phyloP scores from a whole-genome alignment of 2,888 invertebrate species.

The Prenolepis imparis region DNA sequence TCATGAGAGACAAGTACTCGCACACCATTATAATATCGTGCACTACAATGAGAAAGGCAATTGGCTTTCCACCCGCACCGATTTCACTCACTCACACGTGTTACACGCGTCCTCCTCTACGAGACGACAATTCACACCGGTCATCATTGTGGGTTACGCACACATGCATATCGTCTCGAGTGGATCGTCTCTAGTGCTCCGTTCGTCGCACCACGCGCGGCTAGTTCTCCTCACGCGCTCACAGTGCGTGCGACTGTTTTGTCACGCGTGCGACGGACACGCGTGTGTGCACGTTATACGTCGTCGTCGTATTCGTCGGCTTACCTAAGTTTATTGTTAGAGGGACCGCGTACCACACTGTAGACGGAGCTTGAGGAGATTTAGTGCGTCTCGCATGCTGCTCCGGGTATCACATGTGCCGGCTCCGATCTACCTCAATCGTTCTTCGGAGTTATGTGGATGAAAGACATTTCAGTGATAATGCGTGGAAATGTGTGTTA shows the following conservation, averaged over 20 bases:
- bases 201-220: slow-evolving; percentile 56
- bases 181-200: slow-evolving; percentile 53
- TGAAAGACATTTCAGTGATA: slow-evolving; percentile 7
- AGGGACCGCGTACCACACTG: slow-evolving; percentile 73
- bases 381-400: slow-evolving; percentile 79
- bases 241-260: slow-evolving; percentile 56
- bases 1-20: slow-evolving; percentile 40
- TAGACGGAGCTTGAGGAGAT: slow-evolving; percentile 75
- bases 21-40: slow-evolving; percentile 27
- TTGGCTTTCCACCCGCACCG: slow-evolving; percentile 29
- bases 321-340: slow-evolving; percentile 83
- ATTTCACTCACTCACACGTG: slow-evolving; percentile 32
- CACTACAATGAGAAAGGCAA: slow-evolving; percentile 15
- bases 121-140: slow-evolving; percentile 53
- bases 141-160: slow-evolving; percentile 45
- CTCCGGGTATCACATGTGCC: slow-evolving; percentile 75
- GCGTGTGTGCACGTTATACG: slow-evolving; percentile 60
- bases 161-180: slow-evolving; percentile 52
- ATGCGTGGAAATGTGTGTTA: neutral
- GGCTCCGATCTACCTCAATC: slow-evolving; percentile 30
- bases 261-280: slow-evolving; percentile 68
- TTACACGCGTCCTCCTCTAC: slow-evolving; percentile 10
- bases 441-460: neutral
- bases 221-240: slow-evolving; percentile 63
- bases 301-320: slow-evolving; percentile 57